A percentile compares a stretch with the other conserved stretches of the same genome.
These are phyloP conservation scores for Hydrochoerus hydrochaeris DNA, from an alignment of 2,113 vertebrate genomes.

Conservation along the genomic window DNA sequence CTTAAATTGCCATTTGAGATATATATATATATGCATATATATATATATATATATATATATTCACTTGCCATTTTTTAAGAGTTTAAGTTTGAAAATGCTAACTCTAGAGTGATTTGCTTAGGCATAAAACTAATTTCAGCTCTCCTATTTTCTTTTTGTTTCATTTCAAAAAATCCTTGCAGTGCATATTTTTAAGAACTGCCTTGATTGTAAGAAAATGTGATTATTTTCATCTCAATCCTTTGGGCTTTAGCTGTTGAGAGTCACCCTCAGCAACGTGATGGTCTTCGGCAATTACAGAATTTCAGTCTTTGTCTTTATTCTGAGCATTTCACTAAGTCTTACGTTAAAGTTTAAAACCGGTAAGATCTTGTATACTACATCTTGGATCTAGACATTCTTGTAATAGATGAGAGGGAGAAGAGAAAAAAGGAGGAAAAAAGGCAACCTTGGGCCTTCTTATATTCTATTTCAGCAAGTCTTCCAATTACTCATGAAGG, in stretches of 20 bases:
- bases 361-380: neutral
- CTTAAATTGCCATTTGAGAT: slow-evolving; percentile 64
- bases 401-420: neutral
- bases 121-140: slow-evolving; percentile 83
- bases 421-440: neutral
- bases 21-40: neutral
- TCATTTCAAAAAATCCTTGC: slow-evolving; percentile 63
- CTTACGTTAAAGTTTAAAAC: slow-evolving; percentile 50
- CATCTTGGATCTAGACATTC: neutral
- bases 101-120: slow-evolving; percentile 78
- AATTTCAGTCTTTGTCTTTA: slow-evolving; percentile 50
- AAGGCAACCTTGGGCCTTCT: neutral
- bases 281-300: slow-evolving; percentile 29
- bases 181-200: slow-evolving; percentile 54
- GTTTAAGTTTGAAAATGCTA: slow-evolving; percentile 77
- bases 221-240: slow-evolving; percentile 75
- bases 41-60: slow-evolving; percentile 42
- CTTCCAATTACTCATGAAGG: slow-evolving; percentile 60
- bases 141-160: slow-evolving; percentile 77
- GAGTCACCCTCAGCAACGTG: slow-evolving; percentile 13
- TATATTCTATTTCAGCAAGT: slow-evolving; percentile 62
- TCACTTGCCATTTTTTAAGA: slow-evolving; percentile 72
- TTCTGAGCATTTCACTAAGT: slow-evolving; percentile 15
- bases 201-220: slow-evolving; percentile 57
- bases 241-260: slow-evolving; percentile 51